Conservation (phyloP, 2,888 invertebrate genomes). For the Nycteola revayana region DNA sequence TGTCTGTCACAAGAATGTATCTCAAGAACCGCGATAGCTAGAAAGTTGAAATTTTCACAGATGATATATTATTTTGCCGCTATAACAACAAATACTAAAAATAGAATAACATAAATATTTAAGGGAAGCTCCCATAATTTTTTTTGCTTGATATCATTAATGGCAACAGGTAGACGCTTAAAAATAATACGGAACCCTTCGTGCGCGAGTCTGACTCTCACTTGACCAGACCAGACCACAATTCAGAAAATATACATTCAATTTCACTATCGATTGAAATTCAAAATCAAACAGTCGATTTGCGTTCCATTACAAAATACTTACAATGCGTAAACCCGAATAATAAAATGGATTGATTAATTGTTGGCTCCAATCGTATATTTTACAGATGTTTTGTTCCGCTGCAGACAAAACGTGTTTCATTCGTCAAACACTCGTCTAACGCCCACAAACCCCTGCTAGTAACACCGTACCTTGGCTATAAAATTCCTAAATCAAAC, state of each 20-base stretch:
- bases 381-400: slow-evolving; percentile 25
- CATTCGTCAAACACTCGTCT: slow-evolving; percentile 35
- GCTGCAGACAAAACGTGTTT: slow-evolving; percentile 30
- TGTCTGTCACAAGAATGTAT: too few species aligned
- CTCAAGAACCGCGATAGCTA: too few species aligned
- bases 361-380: slow-evolving; percentile 38
- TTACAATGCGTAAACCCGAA: slow-evolving; percentile 11
- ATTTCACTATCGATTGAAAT: too few species aligned
- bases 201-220: too few species aligned
- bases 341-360: slow-evolving; percentile 61
- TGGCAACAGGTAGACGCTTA: too few species aligned
- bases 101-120: slow-evolving; percentile 8
- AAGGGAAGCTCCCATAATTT: slow-evolving; percentile 4
- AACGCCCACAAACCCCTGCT: slow-evolving; percentile 56
- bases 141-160: not conserved
- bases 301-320: slow-evolving; percentile 23
- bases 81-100: too few species aligned
- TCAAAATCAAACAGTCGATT: too few species aligned
- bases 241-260: too few species aligned
- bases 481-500: slow-evolving; percentile 63
- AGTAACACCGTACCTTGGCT: slow-evolving; percentile 36
- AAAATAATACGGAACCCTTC: too few species aligned
- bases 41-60: too few species aligned
- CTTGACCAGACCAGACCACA: too few species aligned
- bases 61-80: too few species aligned